Conservation (phyloP, 2,888 invertebrate species). For the Drosophila antonietae region DNA sequence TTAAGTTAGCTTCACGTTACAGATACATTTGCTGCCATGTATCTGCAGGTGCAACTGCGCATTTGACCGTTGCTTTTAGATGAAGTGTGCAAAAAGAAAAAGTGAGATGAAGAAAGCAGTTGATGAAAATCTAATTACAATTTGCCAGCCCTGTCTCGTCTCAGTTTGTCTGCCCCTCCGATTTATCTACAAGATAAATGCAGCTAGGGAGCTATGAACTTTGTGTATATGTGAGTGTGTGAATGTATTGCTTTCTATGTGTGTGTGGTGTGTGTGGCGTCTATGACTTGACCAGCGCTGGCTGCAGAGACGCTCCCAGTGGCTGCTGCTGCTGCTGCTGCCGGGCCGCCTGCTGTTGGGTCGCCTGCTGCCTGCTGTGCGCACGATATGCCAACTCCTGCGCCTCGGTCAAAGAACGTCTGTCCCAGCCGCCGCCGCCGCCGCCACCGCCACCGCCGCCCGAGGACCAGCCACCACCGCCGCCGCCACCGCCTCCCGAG, state of each 20-base stretch:
- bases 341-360: constrained; percentile 53
- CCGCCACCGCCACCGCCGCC: constrained; percentile 85
- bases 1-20: constrained; percentile 65
- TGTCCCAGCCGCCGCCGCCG: constrained; percentile 90
- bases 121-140: constrained; percentile 73
- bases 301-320: constrained; percentile 45
- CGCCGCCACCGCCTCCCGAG: constrained; percentile 71
- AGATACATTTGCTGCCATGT: constrained; percentile 70
- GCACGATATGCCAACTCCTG: constrained; percentile 90
- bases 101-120: constrained; percentile 19
- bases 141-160: constrained; percentile 43
- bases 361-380: constrained; percentile 85
- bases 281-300: constrained; percentile 63
- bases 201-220: constrained; percentile 57
- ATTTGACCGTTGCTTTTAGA: constrained; percentile 63
- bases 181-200: constrained; percentile 82
- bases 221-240: constrained; percentile 15
- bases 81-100: constrained; percentile 48
- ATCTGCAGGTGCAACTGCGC: constrained; percentile 71
- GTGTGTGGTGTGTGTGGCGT: constrained; percentile 25
- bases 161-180: constrained; percentile 27
- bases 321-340: constrained; percentile 50
- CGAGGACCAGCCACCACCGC: constrained; percentile 85
- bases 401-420: constrained; percentile 87
- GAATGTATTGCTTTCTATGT: constrained; percentile 12